phyloP scores from a whole-genome alignment of 1,140 invertebrate genomes.

The Mactra quadrangularis region DNA sequence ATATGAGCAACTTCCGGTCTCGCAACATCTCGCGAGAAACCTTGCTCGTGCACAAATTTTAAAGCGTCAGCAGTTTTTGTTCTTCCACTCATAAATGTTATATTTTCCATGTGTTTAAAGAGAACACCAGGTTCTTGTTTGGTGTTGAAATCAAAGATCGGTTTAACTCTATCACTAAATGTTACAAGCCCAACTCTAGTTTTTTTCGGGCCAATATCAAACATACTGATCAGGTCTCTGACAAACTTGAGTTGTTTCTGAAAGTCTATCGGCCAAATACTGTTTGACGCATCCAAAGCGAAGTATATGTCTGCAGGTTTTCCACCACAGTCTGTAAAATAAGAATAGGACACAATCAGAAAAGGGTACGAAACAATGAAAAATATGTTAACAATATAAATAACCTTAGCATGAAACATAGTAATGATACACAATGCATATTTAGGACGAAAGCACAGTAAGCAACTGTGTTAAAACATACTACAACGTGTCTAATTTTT shows the following conservation, averaged over 20 bases:
- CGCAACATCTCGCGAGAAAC: constrained; percentile 34
- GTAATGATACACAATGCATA: background rate
- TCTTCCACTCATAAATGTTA: constrained; percentile 62
- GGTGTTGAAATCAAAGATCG: constrained; percentile 63
- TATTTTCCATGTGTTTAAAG: constrained; percentile 15
- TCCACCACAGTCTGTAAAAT: constrained; percentile 72
- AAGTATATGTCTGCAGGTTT: constrained; percentile 79
- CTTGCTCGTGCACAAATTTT: constrained; percentile 60
- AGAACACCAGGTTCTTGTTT: constrained; percentile 14
- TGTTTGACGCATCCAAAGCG: constrained; percentile 76
- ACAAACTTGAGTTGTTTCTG: constrained; percentile 70
- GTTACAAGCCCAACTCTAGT: constrained; percentile 70
- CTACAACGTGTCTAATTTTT: too few relatives aligned
- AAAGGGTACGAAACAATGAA: background rate
- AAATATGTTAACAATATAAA: background rate
- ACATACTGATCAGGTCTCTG: constrained; percentile 68
- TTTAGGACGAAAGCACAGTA: background rate
- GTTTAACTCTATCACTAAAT: constrained; percentile 69
- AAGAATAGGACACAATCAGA: background rate
- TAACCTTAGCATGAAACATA: background rate
- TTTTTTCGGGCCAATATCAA: constrained; percentile 65
- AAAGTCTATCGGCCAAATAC: constrained; percentile 73
- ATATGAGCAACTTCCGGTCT: constrained; percentile 65
- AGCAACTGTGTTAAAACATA: background rate
- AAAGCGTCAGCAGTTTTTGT: constrained; percentile 69